Base-by-base conservation (phyloP, 2,888 invertebrate species). In the Pristionchus entomophagus region DNA sequence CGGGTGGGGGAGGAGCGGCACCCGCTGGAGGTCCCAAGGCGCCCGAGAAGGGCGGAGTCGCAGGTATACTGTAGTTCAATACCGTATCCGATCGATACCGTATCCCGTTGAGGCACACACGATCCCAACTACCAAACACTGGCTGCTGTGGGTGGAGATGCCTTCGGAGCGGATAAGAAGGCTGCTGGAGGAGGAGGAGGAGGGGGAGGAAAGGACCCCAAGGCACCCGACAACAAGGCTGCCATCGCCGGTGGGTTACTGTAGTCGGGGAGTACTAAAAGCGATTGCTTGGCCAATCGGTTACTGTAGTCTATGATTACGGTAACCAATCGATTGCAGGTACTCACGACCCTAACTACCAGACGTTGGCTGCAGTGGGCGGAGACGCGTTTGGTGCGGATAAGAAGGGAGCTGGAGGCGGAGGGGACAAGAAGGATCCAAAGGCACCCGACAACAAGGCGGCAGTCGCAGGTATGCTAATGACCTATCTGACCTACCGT, bases 401-500 rank as follows among this genome's bases (percentile, higher is more conserved):
- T 22, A 80, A 80, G 78, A 80, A 80, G 51, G 77, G 45, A 29
- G 78, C 78, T 32, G 78, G 78, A 80, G 78, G 78, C 4, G 78
- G 45, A 51, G 78, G 51, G 22, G 78, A 51, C 29, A 51, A 80
- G 51, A 29, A 80, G 26, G 35, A 51, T 4, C 78, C 51, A 4
- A 49, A 80, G 51, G 78, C 51, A 29, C 51, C 51, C 32, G 51
- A 80, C 35, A 80, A 51, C 41, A 51, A 51, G 51, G 49, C 78
- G 10, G 78, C 78, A 19, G 32, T 49, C 45, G 73, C 73, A 19
- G 73, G 73, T 73, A 73, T 19, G 26, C 17, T 45, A 26, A 26
- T 8, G 22, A n/a, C n/a, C n/a, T n/a, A n/a, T n/a, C n/a, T n/a
- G n/a, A n/a, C n/a, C 41, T 73, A 73, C 73, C 38, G 73, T 73